Evolutionary conservation across 2,797 vertebrate species (phyloP), one percentile per base, ranked within the genome.

Genomic region (Hapalemur alaotrensis): DNA sequence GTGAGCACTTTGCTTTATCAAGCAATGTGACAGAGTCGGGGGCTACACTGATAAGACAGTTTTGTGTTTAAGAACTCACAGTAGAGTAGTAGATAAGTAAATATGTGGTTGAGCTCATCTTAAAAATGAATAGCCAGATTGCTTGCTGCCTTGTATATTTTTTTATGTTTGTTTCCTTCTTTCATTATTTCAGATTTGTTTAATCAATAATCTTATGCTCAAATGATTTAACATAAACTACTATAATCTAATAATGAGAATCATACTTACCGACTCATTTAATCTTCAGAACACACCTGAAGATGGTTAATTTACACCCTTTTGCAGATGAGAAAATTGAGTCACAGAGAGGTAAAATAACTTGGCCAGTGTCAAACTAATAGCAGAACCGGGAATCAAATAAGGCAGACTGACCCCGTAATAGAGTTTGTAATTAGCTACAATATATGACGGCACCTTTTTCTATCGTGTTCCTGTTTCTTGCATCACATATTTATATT

Each of bases 151-250:
- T 89, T 86, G 23, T 52, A 35, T 15, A n/a, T 76, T 28, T 5
- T 25, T 86, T 91, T 82, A 69, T 38, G 30, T 93, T 52, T 63
- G 22, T 65, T 79, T 63, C 28, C 41, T 72, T 73, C 23, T 93
- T 82, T 38, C 1, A 14, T 38, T 78, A 81, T 43, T 23, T 38
- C 28, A 95, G 20, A 70, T 46, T 28, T 92, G 59, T 65, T 80
- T 54, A 65, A 59, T 78, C 48, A 78, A 2, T 35, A 20, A 4
- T 67, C 23, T 83, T 61, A 52, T 41, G 11, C 9, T 88, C 3
- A 43, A 50, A 63, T 90, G 28, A 81, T 43, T 88, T 88, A 76
- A 46, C n/a, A 28, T 70, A 76, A 65, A 5, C 12, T 83, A 28
- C 23, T 50, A 13, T 43, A 63, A 92, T 18, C 18, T 59, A 69